Evolutionary conservation across 1,140 invertebrate genomes (phyloP), one percentile per base, ranked within the genome.

Genomic region (Coelopa frigida): DNA sequence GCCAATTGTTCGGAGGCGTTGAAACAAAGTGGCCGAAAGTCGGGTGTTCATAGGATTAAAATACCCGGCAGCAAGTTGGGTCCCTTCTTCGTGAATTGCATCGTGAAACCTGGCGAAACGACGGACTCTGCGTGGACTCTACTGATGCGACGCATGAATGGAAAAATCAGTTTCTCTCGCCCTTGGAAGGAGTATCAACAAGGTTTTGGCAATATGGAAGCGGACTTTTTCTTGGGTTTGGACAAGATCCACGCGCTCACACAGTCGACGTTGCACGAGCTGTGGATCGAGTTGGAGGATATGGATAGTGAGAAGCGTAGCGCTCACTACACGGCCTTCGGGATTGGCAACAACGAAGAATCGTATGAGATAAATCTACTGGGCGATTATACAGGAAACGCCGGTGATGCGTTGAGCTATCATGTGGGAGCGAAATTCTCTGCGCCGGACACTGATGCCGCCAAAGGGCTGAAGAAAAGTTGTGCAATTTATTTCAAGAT

Each of bases 361-460:
- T 56, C 58, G 24, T 61, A 59, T 22, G 37, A 47, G 0, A 24
- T 61, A 18, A 62, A 55, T 22, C 56, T 62, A 3, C 37, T 62
- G 26, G 59, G 59, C 0, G 45, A 42, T 0, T 52, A 59, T 3
- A 43, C 49, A 12, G 59, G 59, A 14, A 53, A 61, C 18, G 59
- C 57, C 0, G 48, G 35, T 8, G 59, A 61, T 24, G 59, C 52
- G 7, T 32, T 61, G 50, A 43, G 59, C 12, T 32, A 53, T 26
- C 59, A 61, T 23, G 14, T 21, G 1, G 53, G 49, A 5, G 61
- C 58, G 5, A 61, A 61, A 11, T 61, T 61, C 31, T 82, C 80
- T 27, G 83, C 82, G 0, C 66, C 70, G 14, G 84, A 86, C 49
- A 56, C 71, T n/a, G 83, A 86, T 59, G 79, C 83, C 55, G 83